Evolutionary conservation across 2,113 vertebrate genomes (phyloP).

Genomic region (Tachysurus fulvidraco): DNA sequence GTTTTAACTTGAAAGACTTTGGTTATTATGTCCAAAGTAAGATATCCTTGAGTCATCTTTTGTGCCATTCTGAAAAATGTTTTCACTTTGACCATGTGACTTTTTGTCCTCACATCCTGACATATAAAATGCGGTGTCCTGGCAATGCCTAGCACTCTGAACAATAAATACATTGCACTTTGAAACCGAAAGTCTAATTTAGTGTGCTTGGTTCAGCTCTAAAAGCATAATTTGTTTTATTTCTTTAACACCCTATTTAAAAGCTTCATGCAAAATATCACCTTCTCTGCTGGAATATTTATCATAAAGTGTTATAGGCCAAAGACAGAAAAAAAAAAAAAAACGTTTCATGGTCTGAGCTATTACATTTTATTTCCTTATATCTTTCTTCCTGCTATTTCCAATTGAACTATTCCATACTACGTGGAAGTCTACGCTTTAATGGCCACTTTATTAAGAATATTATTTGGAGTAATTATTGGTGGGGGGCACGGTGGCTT

Average conservation of each 20-base stretch:
- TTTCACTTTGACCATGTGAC: conserved; percentile 10
- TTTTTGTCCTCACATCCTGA: conserved; percentile 27
- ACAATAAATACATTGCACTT: conserved; percentile 23
- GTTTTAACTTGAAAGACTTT: background rate
- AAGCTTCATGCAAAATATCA: background rate
- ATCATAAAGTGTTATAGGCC: conserved; percentile 14
- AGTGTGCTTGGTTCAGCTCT: conserved; percentile 28
- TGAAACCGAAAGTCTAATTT: conserved; percentile 20
- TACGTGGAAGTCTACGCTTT: background rate
- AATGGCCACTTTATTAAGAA: background rate
- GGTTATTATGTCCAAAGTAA: background rate
- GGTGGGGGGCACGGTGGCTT: no score
- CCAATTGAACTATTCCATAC: background rate
- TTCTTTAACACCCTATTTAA: conserved; percentile 20
- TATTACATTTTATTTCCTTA: background rate
- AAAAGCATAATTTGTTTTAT: conserved; percentile 43
- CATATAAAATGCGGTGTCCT: conserved; percentile 6
- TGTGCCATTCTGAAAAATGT: background rate
- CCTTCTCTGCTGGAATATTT: background rate
- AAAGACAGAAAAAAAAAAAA: conserved; percentile 3
- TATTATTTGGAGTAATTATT: no score
- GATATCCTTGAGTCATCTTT: conserved; percentile 6
- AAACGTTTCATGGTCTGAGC: background rate
- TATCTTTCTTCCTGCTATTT: background rate
- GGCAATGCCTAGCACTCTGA: background rate